Evolutionary conservation across 2,797 vertebrate species (phyloP).

Genomic region (Anisognathus igniventris): DNA sequence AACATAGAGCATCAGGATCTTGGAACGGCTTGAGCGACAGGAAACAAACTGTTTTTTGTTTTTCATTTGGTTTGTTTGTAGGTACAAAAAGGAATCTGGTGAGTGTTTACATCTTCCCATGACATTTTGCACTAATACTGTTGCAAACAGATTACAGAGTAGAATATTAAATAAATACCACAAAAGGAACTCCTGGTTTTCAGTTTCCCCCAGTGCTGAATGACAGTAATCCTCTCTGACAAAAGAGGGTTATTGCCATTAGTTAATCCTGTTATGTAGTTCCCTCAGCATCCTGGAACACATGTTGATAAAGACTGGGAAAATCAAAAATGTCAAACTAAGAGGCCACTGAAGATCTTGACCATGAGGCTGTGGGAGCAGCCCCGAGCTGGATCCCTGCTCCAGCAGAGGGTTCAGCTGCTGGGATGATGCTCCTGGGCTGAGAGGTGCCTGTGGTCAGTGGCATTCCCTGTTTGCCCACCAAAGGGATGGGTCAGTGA

Average conservation of each 20-base stretch:
- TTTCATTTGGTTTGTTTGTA: slow-evolving; percentile 72
- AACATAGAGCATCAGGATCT: slow-evolving; percentile 47
- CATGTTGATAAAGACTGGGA: slow-evolving; percentile 69
- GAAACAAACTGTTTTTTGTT: slow-evolving; percentile 62
- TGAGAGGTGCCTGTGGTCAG: too few species aligned
- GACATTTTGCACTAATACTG: slow-evolving; percentile 74
- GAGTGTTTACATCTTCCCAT: slow-evolving; percentile 78
- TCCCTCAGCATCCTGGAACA: slow-evolving; percentile 56
- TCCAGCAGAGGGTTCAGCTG: not conserved
- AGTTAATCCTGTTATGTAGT: slow-evolving; percentile 65
- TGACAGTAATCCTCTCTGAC: slow-evolving; percentile 74
- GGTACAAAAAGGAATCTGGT: slow-evolving; percentile 66
- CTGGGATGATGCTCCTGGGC: not conserved
- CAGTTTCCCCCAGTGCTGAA: slow-evolving; percentile 58
- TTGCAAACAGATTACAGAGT: slow-evolving; percentile 73
- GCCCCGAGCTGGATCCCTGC: not conserved
- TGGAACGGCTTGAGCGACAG: slow-evolving; percentile 45
- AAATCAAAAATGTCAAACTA: slow-evolving; percentile 41
- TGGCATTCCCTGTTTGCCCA: not conserved
- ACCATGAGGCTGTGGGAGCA: not conserved
- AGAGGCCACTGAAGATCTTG: not conserved
- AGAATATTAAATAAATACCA: slow-evolving; percentile 78
- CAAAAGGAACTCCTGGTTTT: slow-evolving; percentile 65
- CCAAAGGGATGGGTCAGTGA: not conserved
- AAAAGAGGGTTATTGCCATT: slow-evolving; percentile 72